Base-by-base conservation (phyloP, 2,797 vertebrate species). In the Macroramphosus scolopax region DNA sequence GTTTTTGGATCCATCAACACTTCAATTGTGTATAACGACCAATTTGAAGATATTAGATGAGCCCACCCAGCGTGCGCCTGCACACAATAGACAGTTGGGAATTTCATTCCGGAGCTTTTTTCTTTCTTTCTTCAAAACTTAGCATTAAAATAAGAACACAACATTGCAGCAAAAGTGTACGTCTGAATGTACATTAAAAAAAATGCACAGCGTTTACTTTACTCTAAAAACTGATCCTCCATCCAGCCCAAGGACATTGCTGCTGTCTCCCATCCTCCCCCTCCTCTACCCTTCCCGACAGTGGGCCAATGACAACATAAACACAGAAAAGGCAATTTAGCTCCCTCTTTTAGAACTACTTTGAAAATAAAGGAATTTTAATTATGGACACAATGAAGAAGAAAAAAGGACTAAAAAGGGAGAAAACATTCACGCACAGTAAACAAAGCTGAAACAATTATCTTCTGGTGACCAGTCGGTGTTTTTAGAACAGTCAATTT, bases 381-480 rank as follows among this genome's bases (percentile, higher is more conserved):
- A 91, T 91, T 89, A 91, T 58, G 84, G 82, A 82, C 88, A 89
- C 87, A 90, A 90, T 90, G 84, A 89, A 87, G 87, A 90, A 89
- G 81, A 80, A 85, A 88, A 89, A 88, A 85, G 75, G 75, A 89
- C 88, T 90, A 87, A 89, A 92, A 94, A 91, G 91, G 89, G 92
- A 92, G 92, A 92, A 92, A 93, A 90, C 89, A 88, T 90, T 93
- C 90, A 93, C 84, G 81, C 89, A 91, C 92, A 93, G 92, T 93
- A 93, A 95, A 95, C 84, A 89, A 90, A 91, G 89, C 88, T 92
- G 89, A 91, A 91, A 91, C 92, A 92, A 93, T 93, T 95, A 94
- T 97, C 93, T 94, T 91, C 92, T 94, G 91, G 92, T 92, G 90
- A 93, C 92, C 91, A 92, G 88, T 92, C 87, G 71, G 86, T 90